phyloP scores from a whole-genome alignment of 2,888 invertebrate genomes.

The Allophyes oxyacanthae region DNA sequence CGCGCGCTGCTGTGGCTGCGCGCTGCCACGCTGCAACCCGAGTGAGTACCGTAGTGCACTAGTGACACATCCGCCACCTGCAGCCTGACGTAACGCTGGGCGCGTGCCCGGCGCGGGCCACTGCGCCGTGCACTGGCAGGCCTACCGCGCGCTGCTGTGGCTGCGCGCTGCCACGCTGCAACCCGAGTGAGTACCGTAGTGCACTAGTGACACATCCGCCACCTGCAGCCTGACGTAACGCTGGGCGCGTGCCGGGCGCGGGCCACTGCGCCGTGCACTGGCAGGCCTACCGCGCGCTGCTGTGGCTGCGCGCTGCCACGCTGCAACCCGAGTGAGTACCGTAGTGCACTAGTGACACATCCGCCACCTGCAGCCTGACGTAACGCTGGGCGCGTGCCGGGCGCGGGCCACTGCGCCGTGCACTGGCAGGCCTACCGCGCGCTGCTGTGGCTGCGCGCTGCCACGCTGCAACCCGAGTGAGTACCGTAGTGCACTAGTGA shows the following conservation, averaged over 20 bases:
- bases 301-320: constrained; percentile 93
- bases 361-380: no score
- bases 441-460: constrained; percentile 94
- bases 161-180: no score
- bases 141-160: constrained; percentile 38
- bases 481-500: no score
- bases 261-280: constrained; percentile 92
- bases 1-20: constrained; percentile 94
- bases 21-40: constrained; percentile 88
- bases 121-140: no score
- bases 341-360: no score
- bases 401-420: constrained; percentile 91
- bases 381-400: constrained; percentile 83
- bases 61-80: no score
- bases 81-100: neutral
- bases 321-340: no score
- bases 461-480: constrained; percentile 88
- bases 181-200: no score
- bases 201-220: no score
- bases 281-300: constrained; percentile 94
- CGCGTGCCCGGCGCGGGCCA: neutral
- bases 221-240: no score
- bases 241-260: constrained; percentile 83
- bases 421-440: constrained; percentile 95
- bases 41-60: constrained; percentile 66